Conservation (phyloP, 2,888 invertebrate species). For the Epistrophe grossulariae region DNA sequence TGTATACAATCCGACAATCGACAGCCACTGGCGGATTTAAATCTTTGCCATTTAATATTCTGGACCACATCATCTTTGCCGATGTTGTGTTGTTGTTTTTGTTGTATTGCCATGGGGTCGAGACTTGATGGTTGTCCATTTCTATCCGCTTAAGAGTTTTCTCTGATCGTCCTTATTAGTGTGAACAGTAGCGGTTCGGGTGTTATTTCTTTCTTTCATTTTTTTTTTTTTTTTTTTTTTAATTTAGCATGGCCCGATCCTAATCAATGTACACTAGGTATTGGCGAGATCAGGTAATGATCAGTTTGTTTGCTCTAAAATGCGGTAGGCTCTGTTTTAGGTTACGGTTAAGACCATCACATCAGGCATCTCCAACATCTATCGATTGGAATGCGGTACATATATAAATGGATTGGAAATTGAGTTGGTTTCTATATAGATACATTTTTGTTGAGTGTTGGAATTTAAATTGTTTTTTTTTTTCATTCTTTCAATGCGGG, state of each 20-base stretch:
- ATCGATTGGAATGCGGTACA: slow-evolving; percentile 61
- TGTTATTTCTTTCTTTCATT: neutral
- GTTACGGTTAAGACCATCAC: slow-evolving; percentile 39
- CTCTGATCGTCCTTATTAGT: slow-evolving; percentile 83
- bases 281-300: slow-evolving; percentile 66
- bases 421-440: slow-evolving; percentile 57
- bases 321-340: slow-evolving; percentile 25
- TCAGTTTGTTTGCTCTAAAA: slow-evolving; percentile 41
- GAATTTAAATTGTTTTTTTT: slow-evolving; percentile 64
- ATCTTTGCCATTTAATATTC: slow-evolving; percentile 74
- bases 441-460: slow-evolving; percentile 64
- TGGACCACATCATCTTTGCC: slow-evolving; percentile 61
- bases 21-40: slow-evolving; percentile 62
- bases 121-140: slow-evolving; percentile 79
- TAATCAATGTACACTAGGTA: slow-evolving; percentile 68
- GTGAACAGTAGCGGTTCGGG: slow-evolving; percentile 36
- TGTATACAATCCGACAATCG: slow-evolving; percentile 32
- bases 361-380: slow-evolving; percentile 35
- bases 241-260: slow-evolving; percentile 54
- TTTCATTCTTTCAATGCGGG: neutral
- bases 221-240: slow-evolving; percentile 2
- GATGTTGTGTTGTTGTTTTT: neutral
- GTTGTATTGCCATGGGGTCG: slow-evolving; percentile 12
- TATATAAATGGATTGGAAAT: slow-evolving; percentile 65
- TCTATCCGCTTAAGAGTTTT: slow-evolving; percentile 83